Base-by-base conservation (phyloP, 2,888 invertebrate species). In the Imbricaverruca yamaguchii region DNA sequence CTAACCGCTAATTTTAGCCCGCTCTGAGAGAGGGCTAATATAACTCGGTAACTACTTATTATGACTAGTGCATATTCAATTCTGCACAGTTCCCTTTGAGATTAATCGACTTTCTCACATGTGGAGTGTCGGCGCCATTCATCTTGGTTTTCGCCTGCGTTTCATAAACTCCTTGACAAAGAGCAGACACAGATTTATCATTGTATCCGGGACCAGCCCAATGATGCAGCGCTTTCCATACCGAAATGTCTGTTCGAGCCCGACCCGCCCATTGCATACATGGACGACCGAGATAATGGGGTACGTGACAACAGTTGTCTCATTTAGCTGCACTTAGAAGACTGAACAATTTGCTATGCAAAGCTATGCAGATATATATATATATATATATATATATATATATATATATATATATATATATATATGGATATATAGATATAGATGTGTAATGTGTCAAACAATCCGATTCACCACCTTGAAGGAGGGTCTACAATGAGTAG, bases 31-130 rank as follows among this genome's bases (percentile, higher is more conserved):
- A 18, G 13, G 53, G 74, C 21, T 74, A 74, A 74, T 74, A 74
- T 15, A 10, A 15, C 18, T 18, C 74, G 53, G 74, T 74, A 74
- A 74, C 53, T 74, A 74, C 74, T 74, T 74, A 74, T 74, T 74
- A 74, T 25, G 74, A 74, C 74, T 74, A 53, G 53, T 74, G 74
- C 74, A 74, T 74, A 74, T 74, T 74, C 74, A 74, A 74, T 74
- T 74, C 74, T 18, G 74, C 53, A 12, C 23, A 9, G 74, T 21
- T 18, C 53, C 9, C 18, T 39, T 65, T 18, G 74, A 74, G 74
- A 74, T 74, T 74, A 74, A 74, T 74, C 74, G 74, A 15, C 53
- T 74, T 74, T 74, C 39, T 74, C 53, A 21, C 74, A 25, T 74
- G 74, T 13, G 9, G 74, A 21, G 74, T 53, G 74, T 74, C 74